Conservation (phyloP, 2,888 invertebrate genomes). For the Drosophila lutescens region DNA sequence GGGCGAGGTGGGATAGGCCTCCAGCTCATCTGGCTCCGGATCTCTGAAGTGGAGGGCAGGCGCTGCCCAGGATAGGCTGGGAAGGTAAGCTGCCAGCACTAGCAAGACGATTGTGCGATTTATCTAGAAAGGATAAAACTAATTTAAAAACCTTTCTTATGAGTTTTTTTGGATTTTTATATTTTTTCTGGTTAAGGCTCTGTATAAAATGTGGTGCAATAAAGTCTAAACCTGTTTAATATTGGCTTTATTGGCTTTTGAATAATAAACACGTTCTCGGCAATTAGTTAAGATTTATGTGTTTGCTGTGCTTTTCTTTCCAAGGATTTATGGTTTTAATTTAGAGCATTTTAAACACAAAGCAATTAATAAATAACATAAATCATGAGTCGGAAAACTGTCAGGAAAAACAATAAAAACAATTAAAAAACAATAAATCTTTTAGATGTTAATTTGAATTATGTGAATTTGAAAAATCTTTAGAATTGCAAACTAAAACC, state of each 20-base stretch:
- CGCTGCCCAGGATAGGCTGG: slow-evolving; percentile 43
- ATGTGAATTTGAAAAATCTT: too few species aligned
- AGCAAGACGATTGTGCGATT: slow-evolving; percentile 7
- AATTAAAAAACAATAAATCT: background rate
- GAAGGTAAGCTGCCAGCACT: slow-evolving; percentile 6
- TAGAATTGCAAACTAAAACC: background rate
- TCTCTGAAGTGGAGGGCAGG: slow-evolving; percentile 36
- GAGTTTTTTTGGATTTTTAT: background rate
- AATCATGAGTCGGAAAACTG: background rate
- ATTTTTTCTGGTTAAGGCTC: background rate
- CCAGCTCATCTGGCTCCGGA: slow-evolving; percentile 9
- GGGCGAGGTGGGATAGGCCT: slow-evolving; percentile 63
- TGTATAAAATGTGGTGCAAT: background rate
- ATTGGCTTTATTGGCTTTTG: too few species aligned
- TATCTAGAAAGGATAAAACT: background rate
- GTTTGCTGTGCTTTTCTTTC: too few species aligned
- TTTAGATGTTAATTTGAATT: too few species aligned
- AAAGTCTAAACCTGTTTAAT: background rate
- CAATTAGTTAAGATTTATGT: background rate
- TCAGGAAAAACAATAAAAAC: background rate
- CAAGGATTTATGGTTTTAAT: background rate
- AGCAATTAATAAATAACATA: background rate
- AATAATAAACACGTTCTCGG: background rate
- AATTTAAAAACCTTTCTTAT: too few species aligned
- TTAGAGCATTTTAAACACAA: background rate